phyloP scores from a whole-genome alignment of 2,888 invertebrate species.

The Sabellastarte sp. region DNA sequence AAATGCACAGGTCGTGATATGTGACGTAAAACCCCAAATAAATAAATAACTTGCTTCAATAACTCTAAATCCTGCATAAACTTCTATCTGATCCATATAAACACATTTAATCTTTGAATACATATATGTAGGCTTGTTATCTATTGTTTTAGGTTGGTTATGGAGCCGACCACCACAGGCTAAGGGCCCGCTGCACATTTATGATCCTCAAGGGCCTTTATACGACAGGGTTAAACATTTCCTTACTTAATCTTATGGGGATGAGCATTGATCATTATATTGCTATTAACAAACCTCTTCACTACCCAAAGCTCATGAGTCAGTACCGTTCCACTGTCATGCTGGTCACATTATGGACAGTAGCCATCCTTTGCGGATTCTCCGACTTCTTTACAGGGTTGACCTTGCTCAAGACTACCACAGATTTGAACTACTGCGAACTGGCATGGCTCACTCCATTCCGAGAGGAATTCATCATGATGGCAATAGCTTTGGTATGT shows the following conservation, averaged over 20 bases:
- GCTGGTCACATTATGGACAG: slow-evolving; percentile 21
- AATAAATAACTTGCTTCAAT: too few relatives aligned
- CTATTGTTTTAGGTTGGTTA: too few relatives aligned
- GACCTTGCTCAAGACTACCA: slow-evolving; percentile 15
- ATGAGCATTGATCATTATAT: slow-evolving; percentile 32
- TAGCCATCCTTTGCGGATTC: slow-evolving; percentile 26
- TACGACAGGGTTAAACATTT: slow-evolving; percentile 38
- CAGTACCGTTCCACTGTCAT: slow-evolving; percentile 15
- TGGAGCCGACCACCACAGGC: slow-evolving; percentile 24
- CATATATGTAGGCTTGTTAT: too few relatives aligned
- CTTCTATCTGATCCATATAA: too few relatives aligned
- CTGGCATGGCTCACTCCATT: slow-evolving; percentile 35
- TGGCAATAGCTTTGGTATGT: slow-evolving; percentile 36
- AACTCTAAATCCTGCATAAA: too few relatives aligned
- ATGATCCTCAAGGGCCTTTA: slow-evolving; percentile 38
- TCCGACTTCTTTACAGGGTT: slow-evolving; percentile 23
- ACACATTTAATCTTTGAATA: too few relatives aligned
- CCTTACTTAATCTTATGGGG: slow-evolving; percentile 28
- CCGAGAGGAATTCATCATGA: slow-evolving; percentile 41
- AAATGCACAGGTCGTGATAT: too few relatives aligned
- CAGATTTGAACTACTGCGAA: slow-evolving; percentile 39
- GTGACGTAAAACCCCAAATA: too few relatives aligned
- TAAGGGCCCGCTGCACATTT: slow-evolving; percentile 34
- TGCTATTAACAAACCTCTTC: slow-evolving; percentile 25
- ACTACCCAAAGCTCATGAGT: slow-evolving; percentile 24